Base-by-base conservation (phyloP, 2,797 vertebrate genomes). In the Hydrolagus colliei region DNA sequence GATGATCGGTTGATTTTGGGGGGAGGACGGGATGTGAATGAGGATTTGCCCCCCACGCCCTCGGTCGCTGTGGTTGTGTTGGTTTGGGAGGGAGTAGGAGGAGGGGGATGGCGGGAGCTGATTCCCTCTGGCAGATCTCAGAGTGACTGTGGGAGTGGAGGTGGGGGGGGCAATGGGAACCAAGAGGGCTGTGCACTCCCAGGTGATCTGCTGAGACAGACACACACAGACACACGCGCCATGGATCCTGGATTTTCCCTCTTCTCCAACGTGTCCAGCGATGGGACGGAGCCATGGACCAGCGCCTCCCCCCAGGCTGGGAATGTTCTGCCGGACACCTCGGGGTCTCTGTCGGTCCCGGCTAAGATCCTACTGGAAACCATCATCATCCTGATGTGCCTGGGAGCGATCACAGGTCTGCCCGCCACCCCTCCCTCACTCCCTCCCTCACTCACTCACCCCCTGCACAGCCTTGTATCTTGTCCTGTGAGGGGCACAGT, bases 341-440 rank as follows among this genome's bases (percentile, higher is more conserved):
- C 52, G 41, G 35, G 73, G 27, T 52, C 79, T 1, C 14, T 65
- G 1, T 84, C 79, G 14, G 16, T 84, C 16, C 79, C 65, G 27
- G 32, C 71, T 65, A 71, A 84, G 63, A 52, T 84, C 16, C 65
- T 84, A 18, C 32, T 84, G 68, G 74, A 86, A 73, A 78, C 86
- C n/a, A 41, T 87, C 10, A 86, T 87, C 68, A 73, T 87, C 35
- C 27, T 87, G 67, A 87, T 87, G 87, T 87, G 87, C 20, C 20
- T 87, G 65, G 86, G 78, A 35, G 87, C 87, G 20, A 72, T 87
- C 8, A 32, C 79, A 86, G 87, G 87, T 87, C 35, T 59, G 87
- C 16, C 22, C 32, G 87, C 16, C 22, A 63, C 12, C 62, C 9
- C 14, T 41, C 10, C 35, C 79, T 59, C 18, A 9, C 8, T n/a